Base-by-base conservation (phyloP, 2,113 vertebrate species). In the Marmota monax region DNA sequence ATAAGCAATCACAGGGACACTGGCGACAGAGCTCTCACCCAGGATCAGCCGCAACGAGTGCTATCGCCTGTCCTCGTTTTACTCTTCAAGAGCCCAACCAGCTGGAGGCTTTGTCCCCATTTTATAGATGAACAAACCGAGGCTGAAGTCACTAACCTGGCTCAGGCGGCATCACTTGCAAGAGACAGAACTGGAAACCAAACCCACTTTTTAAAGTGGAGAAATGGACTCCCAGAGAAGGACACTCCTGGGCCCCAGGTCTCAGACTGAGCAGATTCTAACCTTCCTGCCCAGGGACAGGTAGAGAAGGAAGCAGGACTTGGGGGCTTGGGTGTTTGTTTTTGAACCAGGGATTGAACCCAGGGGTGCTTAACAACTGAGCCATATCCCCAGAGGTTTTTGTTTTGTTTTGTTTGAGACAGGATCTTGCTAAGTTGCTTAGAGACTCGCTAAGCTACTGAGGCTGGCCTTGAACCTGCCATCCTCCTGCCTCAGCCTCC, bases 11-110 rank as follows among this genome's bases (percentile, higher is more conserved):
- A 20, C 13, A 18, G 12, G 67, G 63, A 12, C 11, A 7, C 65
- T 1, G 53, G 51, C 0, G 6, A 4, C 0, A 0, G 85, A 32
- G 51, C 56, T 0, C 61, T 22, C 1, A 2, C 2, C 23, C 4
- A 4, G 12, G 45, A 58, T 83, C 1, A 1, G 65, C 65, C 37
- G 20, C 1, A 0, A 22, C 2, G 11, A 45, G 58, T 5, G 25
- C 65, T 51, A 25, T 42, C 23, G 7, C 18, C 53, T 42, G 2
- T 7, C 45, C 69, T 77, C 61, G 0, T 77, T 56, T 80, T 39
- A 37, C 23, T 34, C 79, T 72, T 13, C 48, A 4, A 70, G 61
- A 74, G 17, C 74, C 45, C 0, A 0, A 6, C 9, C 42, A 58
- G 7, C 37, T 45, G 16, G 37, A 39, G 10, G 4, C 63, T 17